Evolutionary conservation across 2,797 vertebrate genomes (phyloP).

Genomic region (Botia kubotai): DNA sequence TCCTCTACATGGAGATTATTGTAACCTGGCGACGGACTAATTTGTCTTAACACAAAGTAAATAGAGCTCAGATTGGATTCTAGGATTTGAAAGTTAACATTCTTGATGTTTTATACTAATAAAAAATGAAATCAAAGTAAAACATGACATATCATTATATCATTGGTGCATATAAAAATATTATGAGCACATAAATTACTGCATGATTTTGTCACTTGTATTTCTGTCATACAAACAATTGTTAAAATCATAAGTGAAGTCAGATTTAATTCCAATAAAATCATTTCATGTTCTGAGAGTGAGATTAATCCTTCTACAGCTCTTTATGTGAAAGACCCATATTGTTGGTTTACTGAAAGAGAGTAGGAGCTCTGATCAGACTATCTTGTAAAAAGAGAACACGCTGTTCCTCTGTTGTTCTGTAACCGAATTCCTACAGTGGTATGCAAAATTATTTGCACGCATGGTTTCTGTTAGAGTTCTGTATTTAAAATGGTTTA

Average conservation of each 20-base stretch:
- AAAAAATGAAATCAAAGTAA: background rate
- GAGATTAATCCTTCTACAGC: background rate
- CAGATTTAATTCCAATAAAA: too few relatives aligned
- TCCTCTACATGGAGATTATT: background rate
- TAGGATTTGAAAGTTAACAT: background rate
- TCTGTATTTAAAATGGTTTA: background rate
- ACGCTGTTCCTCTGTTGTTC: slow-evolving; percentile 8
- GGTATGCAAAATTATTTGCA: background rate
- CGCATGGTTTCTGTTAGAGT: background rate
- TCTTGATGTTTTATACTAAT: background rate
- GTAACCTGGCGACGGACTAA: slow-evolving; percentile 45
- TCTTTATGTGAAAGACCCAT: background rate
- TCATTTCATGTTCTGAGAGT: background rate
- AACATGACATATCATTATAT: background rate
- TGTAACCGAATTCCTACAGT: background rate
- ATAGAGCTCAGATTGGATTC: background rate
- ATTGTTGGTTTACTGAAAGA: background rate
- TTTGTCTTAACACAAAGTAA: slow-evolving; percentile 26
- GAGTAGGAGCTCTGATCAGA: background rate
- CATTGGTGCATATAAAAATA: too few relatives aligned
- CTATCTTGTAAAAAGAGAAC: background rate
- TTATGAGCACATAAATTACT: too few relatives aligned
- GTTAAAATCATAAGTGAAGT: too few relatives aligned
- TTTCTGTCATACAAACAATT: too few relatives aligned
- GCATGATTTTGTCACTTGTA: too few relatives aligned